Base-by-base conservation (phyloP, 2,888 invertebrate species). In the Brenthis daphne region DNA sequence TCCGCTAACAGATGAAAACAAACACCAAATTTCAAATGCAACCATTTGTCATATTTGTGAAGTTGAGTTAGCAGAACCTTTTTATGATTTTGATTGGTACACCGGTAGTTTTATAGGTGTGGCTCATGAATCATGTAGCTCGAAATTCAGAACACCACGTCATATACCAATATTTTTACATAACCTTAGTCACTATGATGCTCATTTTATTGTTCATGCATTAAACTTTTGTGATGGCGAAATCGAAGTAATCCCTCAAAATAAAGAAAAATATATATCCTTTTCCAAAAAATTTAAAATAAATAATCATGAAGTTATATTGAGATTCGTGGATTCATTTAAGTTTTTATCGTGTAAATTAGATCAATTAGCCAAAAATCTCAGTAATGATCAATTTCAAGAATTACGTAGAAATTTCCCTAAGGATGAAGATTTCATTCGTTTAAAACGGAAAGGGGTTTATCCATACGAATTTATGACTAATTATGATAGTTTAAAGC, bases 231-330 rank as follows among this genome's bases (percentile, higher is more conserved):
- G 37, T 14, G 67, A 73, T 33, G 71, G 69, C 24, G 64, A 60
- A 20, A 67, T 71, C 43, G 71, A 73, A 50, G 54, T 71, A 16
- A 69, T 66, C 11, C 71, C 73, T 13, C 64, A 70, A 70, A 72
- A 68, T 53, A 71, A 72, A 53, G 72, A 71, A 68, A 72, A 69
- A 67, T 74, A 74, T 56, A 69, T 71, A 29, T 80, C 79, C n/a
- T 79, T 82, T 66, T 70, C 77, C 16, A 82, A 80, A 74, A 12
- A 64, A 11, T 29, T 76, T 64, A 65, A 70, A 33, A 67, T 73
- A 50, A 54, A 54, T 54, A 54, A 54, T 20, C n/a, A 54, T 16
- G 16, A 54, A 54, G 20, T 54, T 48, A 48, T 14, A 48, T 12
- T 48, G 14, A 48, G 48, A 48, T 48, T 48, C 48, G 14, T 48